A percentile compares a stretch with the other conserved stretches of the same genome.
phyloP scores from a whole-genome alignment of 1,140 invertebrate genomes.

The Pteromalus puparum region DNA sequence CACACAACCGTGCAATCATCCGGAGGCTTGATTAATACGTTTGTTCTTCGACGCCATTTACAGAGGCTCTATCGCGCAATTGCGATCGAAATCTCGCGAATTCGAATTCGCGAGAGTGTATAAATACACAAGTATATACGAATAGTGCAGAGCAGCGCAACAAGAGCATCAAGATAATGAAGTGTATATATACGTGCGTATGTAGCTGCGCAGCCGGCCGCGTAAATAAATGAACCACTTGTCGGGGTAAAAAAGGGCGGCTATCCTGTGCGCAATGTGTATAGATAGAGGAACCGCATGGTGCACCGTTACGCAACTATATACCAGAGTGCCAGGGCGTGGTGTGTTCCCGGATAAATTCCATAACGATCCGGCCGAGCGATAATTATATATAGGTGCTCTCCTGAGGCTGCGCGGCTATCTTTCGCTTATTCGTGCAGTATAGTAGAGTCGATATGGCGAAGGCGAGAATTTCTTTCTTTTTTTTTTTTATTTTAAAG shows the following conservation, averaged over 20 bases:
- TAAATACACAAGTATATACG: too few relatives aligned
- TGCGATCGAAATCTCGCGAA: slow-evolving; percentile 33
- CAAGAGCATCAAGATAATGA: slow-evolving; percentile 39
- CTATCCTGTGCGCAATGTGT: not conserved
- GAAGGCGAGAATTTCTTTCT: not conserved
- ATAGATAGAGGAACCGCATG: slow-evolving; percentile 39
- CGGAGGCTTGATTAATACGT: slow-evolving; percentile 40
- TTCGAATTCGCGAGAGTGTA: slow-evolving; percentile 45
- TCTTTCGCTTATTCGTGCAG: not conserved
- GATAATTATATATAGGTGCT: slow-evolving; percentile 53
- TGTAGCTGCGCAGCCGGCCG: not conserved
- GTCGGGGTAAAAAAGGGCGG: not conserved
- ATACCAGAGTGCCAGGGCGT: slow-evolving; percentile 11
- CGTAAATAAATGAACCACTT: slow-evolving; percentile 23
- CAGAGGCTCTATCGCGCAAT: slow-evolving; percentile 4
- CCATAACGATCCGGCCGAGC: slow-evolving; percentile 56
- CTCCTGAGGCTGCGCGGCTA: not conserved
- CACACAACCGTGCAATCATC: slow-evolving; percentile 36
- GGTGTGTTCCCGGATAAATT: slow-evolving; percentile 63
- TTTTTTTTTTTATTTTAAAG: too few relatives aligned
- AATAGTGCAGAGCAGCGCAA: not conserved
- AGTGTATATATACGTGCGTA: not conserved
- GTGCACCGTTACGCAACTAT: slow-evolving; percentile 56
- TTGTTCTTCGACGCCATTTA: slow-evolving; percentile 24
- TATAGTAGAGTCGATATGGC: not conserved